phyloP scores from a whole-genome alignment of 2,888 invertebrate genomes.

The Margaritifera margaritifera region DNA sequence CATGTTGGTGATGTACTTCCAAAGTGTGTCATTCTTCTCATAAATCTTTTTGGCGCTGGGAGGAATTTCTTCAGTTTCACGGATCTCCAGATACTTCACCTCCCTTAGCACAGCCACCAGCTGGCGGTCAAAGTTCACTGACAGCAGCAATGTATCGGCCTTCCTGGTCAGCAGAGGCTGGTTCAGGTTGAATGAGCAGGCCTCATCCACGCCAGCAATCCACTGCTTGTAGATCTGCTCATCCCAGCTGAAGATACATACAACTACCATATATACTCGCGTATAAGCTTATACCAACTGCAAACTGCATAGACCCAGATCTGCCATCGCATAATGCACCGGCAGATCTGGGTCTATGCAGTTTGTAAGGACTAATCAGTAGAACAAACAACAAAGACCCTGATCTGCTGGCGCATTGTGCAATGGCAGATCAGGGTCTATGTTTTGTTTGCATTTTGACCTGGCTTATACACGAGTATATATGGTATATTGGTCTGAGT shows the following conservation, averaged over 20 bases:
- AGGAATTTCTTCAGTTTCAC: slow-evolving; percentile 77
- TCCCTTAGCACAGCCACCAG: slow-evolving; percentile 88
- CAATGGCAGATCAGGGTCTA: too few relatives aligned
- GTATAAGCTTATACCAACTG: too few relatives aligned
- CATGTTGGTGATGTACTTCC: slow-evolving; percentile 80
- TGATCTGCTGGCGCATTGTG: too few relatives aligned
- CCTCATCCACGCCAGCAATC: slow-evolving; percentile 81
- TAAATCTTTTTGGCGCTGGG: slow-evolving; percentile 81
- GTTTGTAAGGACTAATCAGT: too few relatives aligned
- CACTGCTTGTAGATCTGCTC: slow-evolving; percentile 84
- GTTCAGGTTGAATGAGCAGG: slow-evolving; percentile 84
- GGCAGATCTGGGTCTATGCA: too few relatives aligned
- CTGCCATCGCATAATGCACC: too few relatives aligned
- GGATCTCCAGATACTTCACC: slow-evolving; percentile 88
- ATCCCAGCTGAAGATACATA: slow-evolving; percentile 77
- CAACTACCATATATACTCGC: too few relatives aligned
- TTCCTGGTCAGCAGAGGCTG: slow-evolving; percentile 81
- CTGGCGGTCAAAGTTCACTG: slow-evolving; percentile 89
- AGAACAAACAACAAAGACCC: too few relatives aligned
- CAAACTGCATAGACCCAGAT: too few relatives aligned
- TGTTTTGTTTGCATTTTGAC: too few relatives aligned
- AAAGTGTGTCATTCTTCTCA: slow-evolving; percentile 84
- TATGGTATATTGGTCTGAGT: too few relatives aligned
- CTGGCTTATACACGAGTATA: too few relatives aligned
- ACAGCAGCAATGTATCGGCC: slow-evolving; percentile 78